Conservation (phyloP, 2,113 vertebrate genomes). For the Nanger granti region DNA sequence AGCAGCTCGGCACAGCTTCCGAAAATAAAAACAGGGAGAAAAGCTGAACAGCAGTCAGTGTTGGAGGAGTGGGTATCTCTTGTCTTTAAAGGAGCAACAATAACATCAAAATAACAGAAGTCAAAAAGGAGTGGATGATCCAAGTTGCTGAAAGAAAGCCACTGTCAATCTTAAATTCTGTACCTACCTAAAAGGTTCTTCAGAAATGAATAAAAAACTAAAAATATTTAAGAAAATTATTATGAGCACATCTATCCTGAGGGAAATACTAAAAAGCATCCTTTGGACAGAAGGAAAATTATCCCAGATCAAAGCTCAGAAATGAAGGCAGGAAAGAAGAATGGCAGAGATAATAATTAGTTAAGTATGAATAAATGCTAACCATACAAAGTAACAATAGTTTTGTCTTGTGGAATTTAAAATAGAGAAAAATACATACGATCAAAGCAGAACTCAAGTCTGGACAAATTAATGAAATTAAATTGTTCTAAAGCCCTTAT, state of each 20-base stretch:
- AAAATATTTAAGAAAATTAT: background rate
- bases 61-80: background rate
- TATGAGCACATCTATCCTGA: background rate
- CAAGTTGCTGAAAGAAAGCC: background rate
- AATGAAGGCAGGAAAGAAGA: background rate
- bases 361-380: background rate
- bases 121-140: background rate
- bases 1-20: background rate
- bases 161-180: background rate
- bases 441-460: background rate
- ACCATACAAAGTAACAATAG: background rate
- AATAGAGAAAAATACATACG: conserved; percentile 4
- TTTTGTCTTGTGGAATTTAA: background rate
- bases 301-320: background rate
- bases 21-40: background rate
- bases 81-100: background rate
- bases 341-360: background rate
- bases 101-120: background rate
- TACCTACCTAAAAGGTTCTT: background rate
- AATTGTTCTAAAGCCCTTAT: background rate
- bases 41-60: background rate
- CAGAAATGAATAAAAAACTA: background rate
- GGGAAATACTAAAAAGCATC: background rate
- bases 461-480: conserved; percentile 14
- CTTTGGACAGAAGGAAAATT: background rate